These are phyloP conservation scores for Atherinosoma microstoma DNA, from an alignment of 2,797 vertebrate species.

Conservation along the genomic window DNA sequence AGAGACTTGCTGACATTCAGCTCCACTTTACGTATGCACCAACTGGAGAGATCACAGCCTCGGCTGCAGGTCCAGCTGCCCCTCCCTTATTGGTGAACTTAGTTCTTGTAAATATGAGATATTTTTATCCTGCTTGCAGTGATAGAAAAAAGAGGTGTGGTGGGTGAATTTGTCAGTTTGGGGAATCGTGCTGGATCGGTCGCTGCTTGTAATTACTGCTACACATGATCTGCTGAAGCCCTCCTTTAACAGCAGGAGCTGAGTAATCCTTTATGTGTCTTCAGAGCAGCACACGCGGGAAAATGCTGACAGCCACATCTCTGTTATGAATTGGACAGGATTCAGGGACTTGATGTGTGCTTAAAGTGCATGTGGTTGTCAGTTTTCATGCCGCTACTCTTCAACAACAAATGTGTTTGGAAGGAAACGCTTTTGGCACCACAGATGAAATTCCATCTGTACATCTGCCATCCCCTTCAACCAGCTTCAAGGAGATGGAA, in stretches of 20 bases:
- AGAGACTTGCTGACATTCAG: conserved; percentile 56
- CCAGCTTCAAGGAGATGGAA: too few relatives aligned
- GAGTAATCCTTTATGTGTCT: conserved; percentile 14
- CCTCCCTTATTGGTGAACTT: not conserved
- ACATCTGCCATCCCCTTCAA: too few relatives aligned
- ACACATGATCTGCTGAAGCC: conserved; percentile 34
- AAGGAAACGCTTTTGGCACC: too few relatives aligned
- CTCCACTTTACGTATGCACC: conserved; percentile 18
- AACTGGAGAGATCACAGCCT: conserved; percentile 4
- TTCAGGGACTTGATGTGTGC: not conserved
- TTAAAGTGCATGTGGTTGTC: not conserved
- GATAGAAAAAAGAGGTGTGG: not conserved
- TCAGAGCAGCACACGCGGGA: not conserved
- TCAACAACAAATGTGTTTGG: too few relatives aligned
- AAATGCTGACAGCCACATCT: not conserved
- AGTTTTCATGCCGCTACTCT: not conserved
- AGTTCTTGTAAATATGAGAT: conserved; percentile 4
- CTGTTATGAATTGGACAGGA: not conserved
- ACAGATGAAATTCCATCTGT: too few relatives aligned
- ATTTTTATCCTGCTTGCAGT: conserved; percentile 23
- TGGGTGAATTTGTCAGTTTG: conserved; percentile 14
- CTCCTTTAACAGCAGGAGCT: conserved; percentile 10
- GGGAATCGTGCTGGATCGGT: conserved; percentile 28
- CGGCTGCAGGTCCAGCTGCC: conserved; percentile 18
- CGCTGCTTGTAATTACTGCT: conserved; percentile 8